Evolutionary conservation across 2,113 vertebrate genomes (phyloP).

Genomic region (Nibea coibor): DNA sequence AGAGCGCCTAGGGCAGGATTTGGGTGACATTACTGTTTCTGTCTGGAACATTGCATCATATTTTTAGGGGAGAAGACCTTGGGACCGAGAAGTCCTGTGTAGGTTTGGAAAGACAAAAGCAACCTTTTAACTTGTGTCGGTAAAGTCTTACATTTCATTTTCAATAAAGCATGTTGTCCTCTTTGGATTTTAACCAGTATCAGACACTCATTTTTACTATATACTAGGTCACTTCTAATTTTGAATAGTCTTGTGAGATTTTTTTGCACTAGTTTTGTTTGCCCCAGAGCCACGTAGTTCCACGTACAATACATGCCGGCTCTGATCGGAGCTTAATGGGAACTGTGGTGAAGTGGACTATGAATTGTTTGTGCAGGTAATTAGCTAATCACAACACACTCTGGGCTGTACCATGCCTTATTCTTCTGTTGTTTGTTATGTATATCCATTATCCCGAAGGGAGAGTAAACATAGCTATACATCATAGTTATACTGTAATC

Average conservation of each 20-base stretch:
- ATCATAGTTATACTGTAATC: not conserved
- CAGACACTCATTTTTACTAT: slow-evolving; percentile 21
- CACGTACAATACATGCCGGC: not conserved
- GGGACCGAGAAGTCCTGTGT: not conserved
- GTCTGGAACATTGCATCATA: not conserved
- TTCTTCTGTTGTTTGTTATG: not conserved
- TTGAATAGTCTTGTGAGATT: slow-evolving; percentile 58
- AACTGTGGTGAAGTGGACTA: slow-evolving; percentile 22
- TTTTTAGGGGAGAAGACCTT: slow-evolving; percentile 8
- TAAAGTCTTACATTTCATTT: not conserved
- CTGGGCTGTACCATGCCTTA: not conserved
- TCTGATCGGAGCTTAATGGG: not conserved
- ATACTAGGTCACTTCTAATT: slow-evolving; percentile 63
- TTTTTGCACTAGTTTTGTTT: slow-evolving; percentile 63
- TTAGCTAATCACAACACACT: slow-evolving; percentile 8
- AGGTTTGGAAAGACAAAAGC: slow-evolving; percentile 6
- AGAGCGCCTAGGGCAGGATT: slow-evolving; percentile 18
- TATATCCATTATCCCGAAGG: not conserved
- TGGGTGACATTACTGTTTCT: slow-evolving; percentile 39
- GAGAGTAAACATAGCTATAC: slow-evolving; percentile 6
- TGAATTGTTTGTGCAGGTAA: slow-evolving; percentile 7
- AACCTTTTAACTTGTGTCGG: not conserved
- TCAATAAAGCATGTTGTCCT: slow-evolving; percentile 6
- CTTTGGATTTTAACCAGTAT: slow-evolving; percentile 25
- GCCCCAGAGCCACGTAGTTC: slow-evolving; percentile 17